A percentile compares a stretch with the other conserved stretches of the same genome.
Conservation (phyloP, 2,113 vertebrate species). For the Anolis carolinensis region DNA sequence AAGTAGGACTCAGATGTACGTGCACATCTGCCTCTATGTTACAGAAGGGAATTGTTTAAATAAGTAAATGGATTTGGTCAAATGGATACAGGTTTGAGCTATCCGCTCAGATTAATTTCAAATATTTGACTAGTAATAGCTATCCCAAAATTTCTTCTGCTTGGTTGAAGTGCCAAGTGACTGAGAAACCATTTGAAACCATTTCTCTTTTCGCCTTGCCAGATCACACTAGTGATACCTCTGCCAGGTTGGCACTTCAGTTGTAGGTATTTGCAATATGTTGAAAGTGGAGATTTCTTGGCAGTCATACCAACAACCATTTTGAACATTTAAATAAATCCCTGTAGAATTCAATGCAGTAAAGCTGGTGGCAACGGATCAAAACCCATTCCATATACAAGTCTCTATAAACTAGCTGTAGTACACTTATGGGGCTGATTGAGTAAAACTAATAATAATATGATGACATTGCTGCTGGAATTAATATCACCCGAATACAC, state of each 20-base stretch:
- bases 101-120: not conserved
- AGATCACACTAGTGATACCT: not conserved
- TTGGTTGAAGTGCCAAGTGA: not conserved
- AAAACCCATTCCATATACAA: accelerated
- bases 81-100: not conserved
- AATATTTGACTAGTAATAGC: not conserved
- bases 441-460: conserved; percentile 6
- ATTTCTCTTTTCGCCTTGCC: not conserved
- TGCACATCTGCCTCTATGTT: not conserved
- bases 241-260: not conserved
- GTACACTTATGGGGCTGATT: accelerated
- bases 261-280: not conserved
- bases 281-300: not conserved
- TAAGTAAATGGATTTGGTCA: not conserved
- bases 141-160: not conserved
- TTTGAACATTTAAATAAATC: not conserved
- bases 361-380: not conserved
- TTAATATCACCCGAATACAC: conserved; percentile 21
- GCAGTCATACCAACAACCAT: not conserved
- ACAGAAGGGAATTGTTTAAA: not conserved
- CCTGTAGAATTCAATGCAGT: not conserved
- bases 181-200: not conserved
- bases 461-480: not conserved
- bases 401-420: not conserved
- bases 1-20: not conserved